Percentiles rank a stretch among this genome's conserved stretches.
These are phyloP conservation scores for Clupea harengus DNA, from an alignment of 2,113 vertebrate genomes.

Conservation along the genomic window DNA sequence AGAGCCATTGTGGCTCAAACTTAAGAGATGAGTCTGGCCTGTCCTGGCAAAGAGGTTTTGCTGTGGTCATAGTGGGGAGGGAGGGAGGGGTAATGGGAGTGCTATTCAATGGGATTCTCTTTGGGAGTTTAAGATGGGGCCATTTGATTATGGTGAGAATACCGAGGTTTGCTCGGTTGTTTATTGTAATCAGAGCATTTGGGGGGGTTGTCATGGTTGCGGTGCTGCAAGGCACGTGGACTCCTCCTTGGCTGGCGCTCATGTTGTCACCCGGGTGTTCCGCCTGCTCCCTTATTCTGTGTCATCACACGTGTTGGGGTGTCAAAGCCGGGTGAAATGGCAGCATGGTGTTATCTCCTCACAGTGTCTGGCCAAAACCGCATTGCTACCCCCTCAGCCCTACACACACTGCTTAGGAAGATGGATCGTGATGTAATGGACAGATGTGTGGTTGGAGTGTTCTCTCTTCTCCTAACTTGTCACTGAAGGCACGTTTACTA, in stretches of 20 bases:
- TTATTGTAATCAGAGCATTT: not conserved
- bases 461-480: not conserved
- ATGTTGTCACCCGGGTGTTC: not conserved
- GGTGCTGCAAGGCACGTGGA: not conserved
- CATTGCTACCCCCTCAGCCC: not conserved
- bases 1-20: not conserved
- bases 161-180: not conserved
- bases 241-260: not conserved
- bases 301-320: not conserved
- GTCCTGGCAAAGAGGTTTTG: not conserved
- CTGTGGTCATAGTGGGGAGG: not conserved
- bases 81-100: not conserved
- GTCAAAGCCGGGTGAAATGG: not conserved
- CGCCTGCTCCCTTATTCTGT: not conserved
- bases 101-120: not conserved
- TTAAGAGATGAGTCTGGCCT: not conserved
- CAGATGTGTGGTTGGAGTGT: not conserved
- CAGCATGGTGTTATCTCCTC: conserved; percentile 2
- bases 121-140: not conserved
- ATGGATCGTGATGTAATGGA: not conserved
- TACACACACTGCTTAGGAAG: not conserved
- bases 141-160: not conserved
- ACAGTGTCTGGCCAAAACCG: not conserved
- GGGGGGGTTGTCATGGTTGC: not conserved
- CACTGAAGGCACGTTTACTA: not conserved